Evolutionary conservation across 1,140 invertebrate species (phyloP), one percentile per base, ranked within the genome.

Genomic region (Platyscapa corneri): DNA sequence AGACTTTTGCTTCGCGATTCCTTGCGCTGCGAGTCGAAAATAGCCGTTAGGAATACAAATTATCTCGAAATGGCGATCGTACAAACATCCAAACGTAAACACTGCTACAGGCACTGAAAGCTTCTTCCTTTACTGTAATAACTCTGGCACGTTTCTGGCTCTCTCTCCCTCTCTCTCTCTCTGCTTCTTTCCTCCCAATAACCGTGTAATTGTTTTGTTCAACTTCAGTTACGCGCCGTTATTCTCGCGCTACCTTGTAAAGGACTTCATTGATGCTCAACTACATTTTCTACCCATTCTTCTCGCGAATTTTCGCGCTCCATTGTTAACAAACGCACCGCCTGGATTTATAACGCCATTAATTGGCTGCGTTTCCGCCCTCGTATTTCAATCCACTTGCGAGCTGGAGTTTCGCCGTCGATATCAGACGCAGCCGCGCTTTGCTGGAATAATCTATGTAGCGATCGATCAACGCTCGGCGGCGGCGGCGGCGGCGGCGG

Each of bases 331-430:
- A 49, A 56, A 86, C 84, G 85, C 86, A 89, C 83, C 83, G 77
- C 27, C 82, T 88, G 87, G 88, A 91, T 90, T 91, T 90, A 90
- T 89, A 89, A 89, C 88, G 85, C 89, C 88, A 90, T 92, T 90
- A 90, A 91, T 90, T 90, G 88, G 83, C 82, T 86, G 86, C 84
- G 77, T 89, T 90, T 91, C 89, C 89, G 89, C 89, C 88, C 88
- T 89, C 89, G 89, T 89, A 90, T 90, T 91, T 90, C 88, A 89
- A 91, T 90, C 86, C 83, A 1, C 80, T 65, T n/a, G 70, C 46
- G 75, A 84, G 88, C 82, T 86, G 27, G 83, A 49, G 78, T 84
- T 64, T 82, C 37, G 6, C 49, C 82, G n/a, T n/a, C n/a, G n/a
- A n/a, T n/a, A n/a, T n/a, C n/a, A n/a, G n/a, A n/a, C 16, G 37